phyloP scores from a whole-genome alignment of 2,888 invertebrate genomes.

The Lamellibrachia columna region DNA sequence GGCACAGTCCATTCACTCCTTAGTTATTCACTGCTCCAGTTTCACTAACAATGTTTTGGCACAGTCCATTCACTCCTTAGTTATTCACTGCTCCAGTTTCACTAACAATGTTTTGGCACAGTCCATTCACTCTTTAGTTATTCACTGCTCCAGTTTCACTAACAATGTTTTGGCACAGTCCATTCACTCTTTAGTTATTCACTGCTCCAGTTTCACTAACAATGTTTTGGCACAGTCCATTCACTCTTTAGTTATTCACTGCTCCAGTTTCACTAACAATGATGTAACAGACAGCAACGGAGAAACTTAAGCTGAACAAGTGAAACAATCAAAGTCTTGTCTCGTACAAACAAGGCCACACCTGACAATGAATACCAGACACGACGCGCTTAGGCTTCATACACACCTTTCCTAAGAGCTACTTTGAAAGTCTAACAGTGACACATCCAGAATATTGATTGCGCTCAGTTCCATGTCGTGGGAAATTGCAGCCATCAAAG shows the following conservation, averaged over 20 bases:
- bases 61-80: not conserved
- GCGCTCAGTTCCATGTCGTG: not conserved
- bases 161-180: not conserved
- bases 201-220: too few relatives aligned
- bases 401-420: not conserved
- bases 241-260: not conserved
- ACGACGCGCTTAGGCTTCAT: not conserved
- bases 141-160: too few relatives aligned
- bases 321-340: constrained; percentile 3
- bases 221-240: too few relatives aligned
- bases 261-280: not conserved
- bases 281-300: not conserved
- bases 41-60: not conserved
- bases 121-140: too few relatives aligned
- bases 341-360: not conserved
- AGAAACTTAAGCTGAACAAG: not conserved
- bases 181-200: too few relatives aligned
- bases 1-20: not conserved
- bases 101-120: not conserved
- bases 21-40: not conserved
- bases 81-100: not conserved
- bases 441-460: not conserved
- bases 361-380: not conserved
- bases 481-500: not conserved
- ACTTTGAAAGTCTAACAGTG: not conserved